Evolutionary conservation across 64 coral and sea anemone species (phyloP).

Genomic region (Montipora cactus): DNA sequence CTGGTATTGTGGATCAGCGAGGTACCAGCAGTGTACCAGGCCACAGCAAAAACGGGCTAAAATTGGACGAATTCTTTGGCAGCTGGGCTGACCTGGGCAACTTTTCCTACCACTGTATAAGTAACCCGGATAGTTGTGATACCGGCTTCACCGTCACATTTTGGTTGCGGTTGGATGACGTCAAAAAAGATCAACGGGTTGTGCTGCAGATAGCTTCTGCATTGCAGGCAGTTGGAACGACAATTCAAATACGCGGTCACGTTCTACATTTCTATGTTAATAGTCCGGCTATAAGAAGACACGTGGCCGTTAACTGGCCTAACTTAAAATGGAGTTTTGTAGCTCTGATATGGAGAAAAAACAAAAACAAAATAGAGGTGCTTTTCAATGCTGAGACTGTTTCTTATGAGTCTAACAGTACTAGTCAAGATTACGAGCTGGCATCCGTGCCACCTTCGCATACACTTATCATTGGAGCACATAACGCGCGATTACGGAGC

Average conservation of each 20-base stretch:
- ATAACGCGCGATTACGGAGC: slow-evolving; percentile 54
- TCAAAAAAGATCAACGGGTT: neutral
- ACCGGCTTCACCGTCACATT: slow-evolving; percentile 86
- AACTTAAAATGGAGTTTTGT: slow-evolving; percentile 69
- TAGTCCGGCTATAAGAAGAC: slow-evolving; percentile 38
- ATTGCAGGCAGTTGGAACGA: slow-evolving; percentile 68
- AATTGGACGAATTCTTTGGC: slow-evolving; percentile 51
- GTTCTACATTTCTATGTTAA: slow-evolving; percentile 68
- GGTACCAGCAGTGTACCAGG: slow-evolving; percentile 52
- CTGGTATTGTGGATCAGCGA: neutral
- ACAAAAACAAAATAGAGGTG: slow-evolving; percentile 38
- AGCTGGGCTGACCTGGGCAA: slow-evolving; percentile 67
- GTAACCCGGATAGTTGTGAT: slow-evolving; percentile 70
- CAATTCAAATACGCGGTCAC: slow-evolving; percentile 24
- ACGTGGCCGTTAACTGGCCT: slow-evolving; percentile 43
- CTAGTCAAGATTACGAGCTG: neutral
- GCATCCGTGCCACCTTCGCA: slow-evolving; percentile 34
- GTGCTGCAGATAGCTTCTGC: slow-evolving; percentile 76
- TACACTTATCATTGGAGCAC: slow-evolving; percentile 73
- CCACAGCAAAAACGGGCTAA: slow-evolving; percentile 75
- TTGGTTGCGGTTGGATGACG: slow-evolving; percentile 72
- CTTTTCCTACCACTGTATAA: slow-evolving; percentile 75
- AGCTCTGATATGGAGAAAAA: slow-evolving; percentile 84
- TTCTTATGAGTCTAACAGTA: neutral
- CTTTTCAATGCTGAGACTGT: slow-evolving; percentile 68